These are phyloP conservation scores for Anoplopoma fimbria DNA, from an alignment of 2,113 vertebrate species.

Conservation along the genomic window DNA sequence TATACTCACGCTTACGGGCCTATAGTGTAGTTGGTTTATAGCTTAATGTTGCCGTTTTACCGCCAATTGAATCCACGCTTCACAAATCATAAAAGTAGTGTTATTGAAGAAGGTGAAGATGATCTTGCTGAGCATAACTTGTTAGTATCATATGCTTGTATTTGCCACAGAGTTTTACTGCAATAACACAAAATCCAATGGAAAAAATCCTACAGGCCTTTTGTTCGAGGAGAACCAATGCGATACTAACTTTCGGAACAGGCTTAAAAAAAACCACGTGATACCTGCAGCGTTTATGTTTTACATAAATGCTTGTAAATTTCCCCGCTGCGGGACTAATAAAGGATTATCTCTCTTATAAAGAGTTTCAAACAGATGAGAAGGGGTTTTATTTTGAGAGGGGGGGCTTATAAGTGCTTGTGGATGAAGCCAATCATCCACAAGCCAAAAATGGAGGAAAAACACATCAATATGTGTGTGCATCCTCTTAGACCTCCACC, in stretches of 20 bases:
- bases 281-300: neutral
- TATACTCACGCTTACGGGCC: too few species aligned
- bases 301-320: too few species aligned
- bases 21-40: too few species aligned
- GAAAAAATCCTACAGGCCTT: neutral
- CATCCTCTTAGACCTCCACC: neutral
- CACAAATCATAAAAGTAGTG: too few species aligned
- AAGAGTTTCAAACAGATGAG: neutral
- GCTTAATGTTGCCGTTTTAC: too few species aligned
- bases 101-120: neutral
- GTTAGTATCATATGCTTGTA: too few species aligned
- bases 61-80: too few species aligned
- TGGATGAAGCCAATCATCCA: neutral
- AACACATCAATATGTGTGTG: neutral
- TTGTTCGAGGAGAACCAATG: neutral
- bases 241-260: neutral
- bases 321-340: too few species aligned
- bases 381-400: neutral
- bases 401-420: neutral
- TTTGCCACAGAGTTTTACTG: neutral
- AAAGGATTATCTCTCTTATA: too few species aligned
- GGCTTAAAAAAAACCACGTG: neutral
- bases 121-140: too few species aligned
- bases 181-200: neutral
- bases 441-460: too few species aligned